phyloP scores from a whole-genome alignment of 2,113 vertebrate species.

The Cheilinus undulatus region DNA sequence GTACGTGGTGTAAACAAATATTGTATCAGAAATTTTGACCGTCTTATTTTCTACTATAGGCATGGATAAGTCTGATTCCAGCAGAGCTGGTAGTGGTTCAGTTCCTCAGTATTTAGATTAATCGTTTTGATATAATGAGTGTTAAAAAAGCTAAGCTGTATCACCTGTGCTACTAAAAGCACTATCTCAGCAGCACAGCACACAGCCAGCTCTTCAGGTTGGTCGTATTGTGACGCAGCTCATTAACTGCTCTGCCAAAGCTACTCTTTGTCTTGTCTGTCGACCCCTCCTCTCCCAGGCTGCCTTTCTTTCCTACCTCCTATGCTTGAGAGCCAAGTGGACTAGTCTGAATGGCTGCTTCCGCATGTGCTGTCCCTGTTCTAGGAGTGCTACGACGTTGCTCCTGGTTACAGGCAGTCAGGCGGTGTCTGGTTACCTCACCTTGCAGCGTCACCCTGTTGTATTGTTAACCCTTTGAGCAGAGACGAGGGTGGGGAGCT shows the following conservation, averaged over 20 bases:
- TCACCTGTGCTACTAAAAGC: constrained; percentile 23
- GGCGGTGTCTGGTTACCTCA: constrained; percentile 82
- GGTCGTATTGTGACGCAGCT: constrained; percentile 40
- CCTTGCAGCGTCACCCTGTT: constrained; percentile 73
- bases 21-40: too few relatives aligned
- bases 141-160: constrained; percentile 28
- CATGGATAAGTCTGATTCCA: not conserved
- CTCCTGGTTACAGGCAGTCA: constrained; percentile 75
- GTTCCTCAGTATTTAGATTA: constrained; percentile 22
- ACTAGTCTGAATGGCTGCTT: constrained; percentile 65
- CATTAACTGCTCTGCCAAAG: constrained; percentile 43
- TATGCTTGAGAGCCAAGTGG: constrained; percentile 60
- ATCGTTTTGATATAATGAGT: constrained; percentile 44
- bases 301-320: constrained; percentile 34
- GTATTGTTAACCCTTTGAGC: constrained; percentile 73
- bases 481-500: constrained; percentile 54
- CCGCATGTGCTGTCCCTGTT: constrained; percentile 48
- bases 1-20: too few relatives aligned
- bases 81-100: constrained; percentile 17
- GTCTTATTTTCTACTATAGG: too few relatives aligned
- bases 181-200: constrained; percentile 9
- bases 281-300: constrained; percentile 21
- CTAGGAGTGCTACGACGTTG: constrained; percentile 62
- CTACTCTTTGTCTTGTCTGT: constrained; percentile 53
- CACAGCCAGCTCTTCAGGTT: constrained; percentile 44